Evolutionary conservation across 2,113 vertebrate species (phyloP), one percentile per base, ranked within the genome.

Genomic region (Pogonocichla stellata): DNA sequence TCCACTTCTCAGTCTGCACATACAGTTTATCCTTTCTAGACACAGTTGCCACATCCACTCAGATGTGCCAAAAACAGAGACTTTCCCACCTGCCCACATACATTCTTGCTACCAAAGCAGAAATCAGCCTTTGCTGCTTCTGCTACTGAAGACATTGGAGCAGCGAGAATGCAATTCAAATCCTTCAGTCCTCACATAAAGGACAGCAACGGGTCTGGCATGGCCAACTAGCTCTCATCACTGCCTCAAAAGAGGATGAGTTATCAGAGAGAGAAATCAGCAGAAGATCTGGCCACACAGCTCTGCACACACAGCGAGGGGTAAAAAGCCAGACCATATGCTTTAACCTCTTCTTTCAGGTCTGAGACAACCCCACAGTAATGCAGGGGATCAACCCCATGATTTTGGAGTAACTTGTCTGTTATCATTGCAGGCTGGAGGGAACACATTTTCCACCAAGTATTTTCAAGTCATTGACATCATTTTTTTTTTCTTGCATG

Each of bases 71-170:
- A 91, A 91, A 91, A n/a, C 74, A 57, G 47, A 60, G 66, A 42
- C 40, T 80, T 81, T 90, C 92, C 84, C 91, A 94, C 93, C 81
- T 85, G 78, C 93, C 84, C 84, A 95, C 87, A 6, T 70, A 62
- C 6, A 28, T 42, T 73, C 69, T 19, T 54, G 28, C 29, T 61
- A 45, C 79, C 75, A 80, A 72, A 65, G 78, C 36, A 87, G 50
- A 86, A 91, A 73, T 54, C 34, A 75, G 90, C 22, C 70, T 60
- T 53, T 15, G 23, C 43, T 93, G 11, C 56, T 70, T 66, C 14
- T 48, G 48, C 53, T 75, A 36, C 29, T n/a, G 34, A 75, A 95
- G 91, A 48, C 40, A 69, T 60, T 31, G 29, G 36, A 85, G 56
- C 33, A 83, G 38, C 20, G 26, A 53, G 10, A 38, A 50, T 3